Percentiles rank a stretch among this genome's conserved stretches.
Evolutionary conservation across 2,797 vertebrate species (phyloP).

Genomic region (Hirundo rustica): DNA sequence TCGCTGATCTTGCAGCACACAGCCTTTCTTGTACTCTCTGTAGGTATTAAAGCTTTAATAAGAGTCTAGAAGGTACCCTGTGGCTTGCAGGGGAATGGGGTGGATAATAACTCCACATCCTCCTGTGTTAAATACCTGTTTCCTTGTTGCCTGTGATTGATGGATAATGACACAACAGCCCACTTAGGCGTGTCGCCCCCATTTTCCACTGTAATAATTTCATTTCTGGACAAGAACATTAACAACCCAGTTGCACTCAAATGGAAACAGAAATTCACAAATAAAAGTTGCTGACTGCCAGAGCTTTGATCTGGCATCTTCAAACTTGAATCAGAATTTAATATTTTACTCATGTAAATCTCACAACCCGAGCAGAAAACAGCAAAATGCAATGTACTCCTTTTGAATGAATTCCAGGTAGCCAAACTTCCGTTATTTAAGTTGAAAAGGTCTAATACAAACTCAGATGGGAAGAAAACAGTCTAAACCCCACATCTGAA

Average conservation of each 20-base stretch:
- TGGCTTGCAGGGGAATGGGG: background rate
- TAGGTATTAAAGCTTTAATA: constrained; percentile 29
- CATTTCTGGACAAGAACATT: constrained; percentile 22
- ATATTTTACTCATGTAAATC: background rate
- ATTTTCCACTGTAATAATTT: constrained; percentile 25
- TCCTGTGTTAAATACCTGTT: constrained; percentile 42
- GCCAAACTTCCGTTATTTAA: background rate
- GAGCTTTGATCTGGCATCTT: background rate
- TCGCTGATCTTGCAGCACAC: background rate
- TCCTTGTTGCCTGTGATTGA: constrained; percentile 16
- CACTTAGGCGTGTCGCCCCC: background rate
- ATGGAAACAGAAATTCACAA: constrained; percentile 10
- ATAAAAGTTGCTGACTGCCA: background rate
- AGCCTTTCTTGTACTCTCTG: background rate
- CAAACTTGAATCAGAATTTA: background rate
- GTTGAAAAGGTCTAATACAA: background rate
- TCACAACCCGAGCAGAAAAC: background rate
- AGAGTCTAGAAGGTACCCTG: background rate
- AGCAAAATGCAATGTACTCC: background rate
- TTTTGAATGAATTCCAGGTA: background rate
- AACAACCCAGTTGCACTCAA: background rate
- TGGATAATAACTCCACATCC: background rate
- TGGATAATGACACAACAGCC: constrained; percentile 28
- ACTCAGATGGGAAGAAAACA: background rate
- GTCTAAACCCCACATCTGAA: background rate